Conservation (phyloP, 2,888 invertebrate genomes). For the Coelopa pilipes region DNA sequence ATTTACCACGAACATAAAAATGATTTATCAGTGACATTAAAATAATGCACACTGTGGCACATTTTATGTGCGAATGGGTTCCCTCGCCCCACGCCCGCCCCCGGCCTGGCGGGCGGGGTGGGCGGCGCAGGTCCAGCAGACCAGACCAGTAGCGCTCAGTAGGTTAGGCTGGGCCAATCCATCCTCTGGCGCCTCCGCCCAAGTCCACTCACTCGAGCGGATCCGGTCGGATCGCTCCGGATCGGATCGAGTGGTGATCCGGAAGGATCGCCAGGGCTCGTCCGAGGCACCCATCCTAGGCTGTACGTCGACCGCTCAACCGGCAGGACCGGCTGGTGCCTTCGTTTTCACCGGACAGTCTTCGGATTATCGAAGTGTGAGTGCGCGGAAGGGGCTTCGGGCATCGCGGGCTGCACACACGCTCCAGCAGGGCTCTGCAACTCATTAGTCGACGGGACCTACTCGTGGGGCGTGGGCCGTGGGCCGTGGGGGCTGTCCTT, state of each 20-base stretch:
- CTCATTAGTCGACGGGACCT: constrained; percentile 58
- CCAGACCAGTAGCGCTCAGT: no score
- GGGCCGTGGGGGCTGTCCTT: constrained; percentile 28
- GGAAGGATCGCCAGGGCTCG: no score
- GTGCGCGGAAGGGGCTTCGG: constrained; percentile 35
- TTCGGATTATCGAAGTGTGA: constrained; percentile 14
- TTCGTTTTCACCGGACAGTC: neutral
- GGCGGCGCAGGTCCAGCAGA: no score
- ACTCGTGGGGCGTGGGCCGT: constrained; percentile 30
- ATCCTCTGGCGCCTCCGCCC: no score
- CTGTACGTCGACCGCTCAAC: neutral
- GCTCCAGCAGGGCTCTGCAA: constrained; percentile 45
- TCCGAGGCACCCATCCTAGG: no score
- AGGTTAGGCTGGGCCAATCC: no score
- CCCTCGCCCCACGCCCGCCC: constrained; percentile 53
- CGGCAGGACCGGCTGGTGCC: neutral
- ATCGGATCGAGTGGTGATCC: no score
- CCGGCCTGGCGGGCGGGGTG: no score
- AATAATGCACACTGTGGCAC: constrained; percentile 66
- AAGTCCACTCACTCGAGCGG: no score
- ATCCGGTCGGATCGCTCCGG: no score
- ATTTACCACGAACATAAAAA: constrained; percentile 63
- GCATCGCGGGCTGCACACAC: constrained; percentile 47
- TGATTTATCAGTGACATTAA: constrained; percentile 62
- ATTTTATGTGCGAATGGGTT: constrained; percentile 67